Base-by-base conservation (phyloP, 2,888 invertebrate species). In the Drosophila emarginata region DNA sequence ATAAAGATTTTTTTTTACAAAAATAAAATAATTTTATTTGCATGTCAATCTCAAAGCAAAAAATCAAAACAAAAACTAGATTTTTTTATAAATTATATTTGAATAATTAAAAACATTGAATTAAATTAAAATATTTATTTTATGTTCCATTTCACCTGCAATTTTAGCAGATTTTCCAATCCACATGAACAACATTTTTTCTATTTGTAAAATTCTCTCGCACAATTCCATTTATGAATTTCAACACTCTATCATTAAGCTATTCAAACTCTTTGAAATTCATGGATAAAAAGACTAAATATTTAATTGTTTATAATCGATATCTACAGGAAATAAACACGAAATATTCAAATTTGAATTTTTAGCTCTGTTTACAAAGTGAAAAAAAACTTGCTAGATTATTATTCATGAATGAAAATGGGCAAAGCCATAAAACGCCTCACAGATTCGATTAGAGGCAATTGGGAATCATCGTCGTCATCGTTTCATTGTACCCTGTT, bases 251-350 rank as follows among this genome's bases (percentile, higher is more conserved):
- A 77, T 81, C 77, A 61, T 64, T 59, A 62, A 68, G 40, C 84
- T 76, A 85, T 63, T 61, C 37, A 74, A 73, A 62, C 57, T 84
- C 81, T 84, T 76, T 83, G 76, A 26, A 58, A 75, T 63, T 67
- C 63, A 14, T 69, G 82, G 72, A 40, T 50, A 64, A 61, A 64
- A 45, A 59, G 51, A 32, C 60, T 72, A 67, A 75, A 77, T 77
- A 72, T 70, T 64, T 40, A 45, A 53, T 52, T 78, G 84, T 71
- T 69, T 78, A 78, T 64, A 74, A 67, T 63, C 68, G 59, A 84
- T 74, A 72, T 63, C 61, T 26, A 58, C 51, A 64, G 70, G 74
- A 64, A 64, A 72, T 73, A 79, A 80, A 72, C 64, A 64, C 14
- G 23, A 53, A 57, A 18, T 18, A 39, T 58, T 45, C 11, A 39